Evolutionary conservation across 2,888 invertebrate species (phyloP), one percentile per base, ranked within the genome.

Genomic region (Eubasilissa splendida): DNA sequence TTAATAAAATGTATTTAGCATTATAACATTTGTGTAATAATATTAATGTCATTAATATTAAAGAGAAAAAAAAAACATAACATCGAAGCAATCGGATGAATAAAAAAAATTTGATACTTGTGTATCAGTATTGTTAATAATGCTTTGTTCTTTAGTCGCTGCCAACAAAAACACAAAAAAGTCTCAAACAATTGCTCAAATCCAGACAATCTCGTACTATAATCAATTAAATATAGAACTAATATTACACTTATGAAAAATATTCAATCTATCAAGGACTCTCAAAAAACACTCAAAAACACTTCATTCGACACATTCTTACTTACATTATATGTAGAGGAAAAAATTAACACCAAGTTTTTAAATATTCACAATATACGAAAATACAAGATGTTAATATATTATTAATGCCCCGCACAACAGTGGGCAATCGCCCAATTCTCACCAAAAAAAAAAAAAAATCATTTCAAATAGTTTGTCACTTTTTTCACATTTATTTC

Each of bases 331-430:
- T 80, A 76, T 73, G 75, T 75, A 78, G 77, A 77, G 79, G 77
- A 81, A 81, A 58, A 80, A 78, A 78, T 76, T 60, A 82, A 80
- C 83, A 83, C 76, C 80, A 78, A 80, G 58, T 80, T 77, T 80
- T 80, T 75, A 78, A 75, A 75, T 83, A 83, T 82, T 82, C 82
- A 80, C 81, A 82, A 76, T 78, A 78, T 82, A 83, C 80, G 80
- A 80, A 81, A 80, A 83, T 82, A 83, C 81, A 83, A 76, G 82
- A 75, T 66, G 58, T 77, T 22, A 42, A 11, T 53, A 53, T 52
- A 12, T 14, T 42, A 42, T 42, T 59, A 59, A 74, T 59, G 59
- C 50, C 59, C 42, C 74, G 33, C 52, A 76, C 54, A 52, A 76
- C 54, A 76, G 54, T 52, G 65, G 54, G 65, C 58, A 59, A 59